Percentiles rank a stretch among this genome's conserved stretches.
Evolutionary conservation across 1,140 invertebrate species (phyloP).

Genomic region (Drosophila virilis): DNA sequence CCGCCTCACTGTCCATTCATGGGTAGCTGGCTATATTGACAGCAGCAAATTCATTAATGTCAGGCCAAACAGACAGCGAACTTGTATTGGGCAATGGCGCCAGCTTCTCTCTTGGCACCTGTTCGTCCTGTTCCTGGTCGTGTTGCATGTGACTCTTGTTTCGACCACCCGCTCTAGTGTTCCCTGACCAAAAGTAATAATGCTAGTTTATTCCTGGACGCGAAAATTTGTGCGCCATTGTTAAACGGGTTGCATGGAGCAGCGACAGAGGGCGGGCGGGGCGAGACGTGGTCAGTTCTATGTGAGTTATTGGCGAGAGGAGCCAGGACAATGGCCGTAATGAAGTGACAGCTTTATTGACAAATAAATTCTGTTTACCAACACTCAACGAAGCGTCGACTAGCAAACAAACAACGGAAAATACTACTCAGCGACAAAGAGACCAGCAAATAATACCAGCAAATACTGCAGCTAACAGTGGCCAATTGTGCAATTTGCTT

Average conservation of each 20-base stretch:
- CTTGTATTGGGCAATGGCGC: constrained; percentile 36
- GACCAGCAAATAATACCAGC: constrained; percentile 28
- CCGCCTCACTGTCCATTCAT: background rate
- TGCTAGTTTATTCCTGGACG: constrained; percentile 73
- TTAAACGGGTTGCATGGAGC: constrained; percentile 61
- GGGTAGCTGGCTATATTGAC: constrained; percentile 72
- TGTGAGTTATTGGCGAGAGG: constrained; percentile 66
- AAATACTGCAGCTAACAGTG: constrained; percentile 33
- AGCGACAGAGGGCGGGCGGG: constrained; percentile 1
- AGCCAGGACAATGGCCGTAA: constrained; percentile 69
- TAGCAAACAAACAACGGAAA: constrained; percentile 31
- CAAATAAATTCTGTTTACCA: constrained; percentile 81
- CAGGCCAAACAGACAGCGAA: constrained; percentile 45
- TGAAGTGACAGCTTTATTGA: constrained; percentile 83
- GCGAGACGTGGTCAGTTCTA: background rate
- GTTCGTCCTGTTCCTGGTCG: background rate
- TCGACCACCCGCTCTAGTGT: background rate
- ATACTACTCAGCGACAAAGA: constrained; percentile 26
- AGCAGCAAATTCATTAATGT: constrained; percentile 82
- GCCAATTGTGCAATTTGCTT: constrained; percentile 72
- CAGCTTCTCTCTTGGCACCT: background rate
- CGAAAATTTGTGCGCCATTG: constrained; percentile 58
- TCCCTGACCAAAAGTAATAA: constrained; percentile 57
- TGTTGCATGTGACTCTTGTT: background rate
- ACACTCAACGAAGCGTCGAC: constrained; percentile 58